Evolutionary conservation across 2,888 invertebrate genomes (phyloP), one percentile per base, ranked within the genome.

Genomic region (Incurvaria masculella): DNA sequence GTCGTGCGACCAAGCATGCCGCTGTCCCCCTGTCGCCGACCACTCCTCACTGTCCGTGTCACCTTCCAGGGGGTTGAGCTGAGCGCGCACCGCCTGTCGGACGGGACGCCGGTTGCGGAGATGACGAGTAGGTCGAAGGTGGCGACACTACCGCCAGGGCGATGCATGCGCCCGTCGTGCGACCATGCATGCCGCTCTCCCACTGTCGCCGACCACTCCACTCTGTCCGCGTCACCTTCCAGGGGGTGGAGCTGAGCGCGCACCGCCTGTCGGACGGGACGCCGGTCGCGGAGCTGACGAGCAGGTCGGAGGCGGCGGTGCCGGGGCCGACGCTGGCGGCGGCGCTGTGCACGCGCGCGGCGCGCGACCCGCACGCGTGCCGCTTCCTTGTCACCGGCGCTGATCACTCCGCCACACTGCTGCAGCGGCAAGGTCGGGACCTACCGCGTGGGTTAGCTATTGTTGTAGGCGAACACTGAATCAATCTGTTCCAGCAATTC

Each of bases 341-440:
- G 1, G 72, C 74, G 1, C 65, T 81, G 51, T 84, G 85, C 53
- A 81, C 79, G 52, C 80, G 76, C 50, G 74, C 80, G 42, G 73
- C 76, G 1, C 62, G 64, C 21, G 74, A 76, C 4, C 65, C 66
- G 53, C 63, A 69, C 14, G 72, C 78, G 6, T 91, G 90, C 59
- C 72, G 86, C 47, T 68, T 87, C 51, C 63, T 91, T 26, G 59
- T 89, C 5, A 74, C 78, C 4, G 85, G 84, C 0, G 81, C 80
- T 26, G 90, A 91, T 60, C 82, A 88, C 55, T 82, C 87, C 1
- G 63, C 87, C 40, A 75, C 85, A 42, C 66, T 89, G 8, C 61
- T 89, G 52, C 87, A 88, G 59, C 80, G 83, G 59, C 81, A 80
- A 59, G 82, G 84, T 71, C 55, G 47, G 3, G n/a, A n/a, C n/a